Base-by-base conservation (phyloP, 2,113 vertebrate genomes). In the Eurystomus gularis region DNA sequence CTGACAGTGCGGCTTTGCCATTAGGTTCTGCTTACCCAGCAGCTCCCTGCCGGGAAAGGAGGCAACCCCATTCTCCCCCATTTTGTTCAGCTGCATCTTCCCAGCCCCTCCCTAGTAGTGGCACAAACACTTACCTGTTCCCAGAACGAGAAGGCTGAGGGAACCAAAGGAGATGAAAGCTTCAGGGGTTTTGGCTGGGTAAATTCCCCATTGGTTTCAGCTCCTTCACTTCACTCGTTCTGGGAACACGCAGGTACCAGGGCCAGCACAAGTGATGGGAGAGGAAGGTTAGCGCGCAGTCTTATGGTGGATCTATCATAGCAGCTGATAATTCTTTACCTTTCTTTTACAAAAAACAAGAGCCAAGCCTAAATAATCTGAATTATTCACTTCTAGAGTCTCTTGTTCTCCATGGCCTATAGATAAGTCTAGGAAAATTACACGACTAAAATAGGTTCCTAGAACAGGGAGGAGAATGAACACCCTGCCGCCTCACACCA, bases 401-500 rank as follows among this genome's bases (percentile, higher is more conserved):
- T 33, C 18, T 19, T 81, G 9, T 9, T 64, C 70, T 76, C 52
- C 46, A 14, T 2, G 9, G 46, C 42, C n/a, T 60, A 17, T 0
- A 70, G 25, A 24, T 48, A 66, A 58, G 15, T 7, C 16, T 4
- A 42, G 39, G n/a, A 66, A n/a, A 44, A 61, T 12, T 12, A 21
- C 29, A 26, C 0, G 9, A 33, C 58, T 57, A 25, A 46, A 51
- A 9, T 5, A 14, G 29, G 48, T 42, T 73, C 77, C 61, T n/a
- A 12, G 25, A 60, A 18, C 7, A 8, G 40, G 54, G 42, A 69
- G 35, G 16, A 66, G 35, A 71, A 71, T 4, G 24, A 48, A n/a
- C 5, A 24, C 20, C 21, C 37, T 46, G 28, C 28, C 1, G 2
- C 26, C 35, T 25, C 16, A 19, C 3, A 3, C 4, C 0, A 0